Percentiles rank a stretch among this genome's conserved stretches.
Conservation (phyloP, 2,888 invertebrate species). For the Cryptocephalus moraei region DNA sequence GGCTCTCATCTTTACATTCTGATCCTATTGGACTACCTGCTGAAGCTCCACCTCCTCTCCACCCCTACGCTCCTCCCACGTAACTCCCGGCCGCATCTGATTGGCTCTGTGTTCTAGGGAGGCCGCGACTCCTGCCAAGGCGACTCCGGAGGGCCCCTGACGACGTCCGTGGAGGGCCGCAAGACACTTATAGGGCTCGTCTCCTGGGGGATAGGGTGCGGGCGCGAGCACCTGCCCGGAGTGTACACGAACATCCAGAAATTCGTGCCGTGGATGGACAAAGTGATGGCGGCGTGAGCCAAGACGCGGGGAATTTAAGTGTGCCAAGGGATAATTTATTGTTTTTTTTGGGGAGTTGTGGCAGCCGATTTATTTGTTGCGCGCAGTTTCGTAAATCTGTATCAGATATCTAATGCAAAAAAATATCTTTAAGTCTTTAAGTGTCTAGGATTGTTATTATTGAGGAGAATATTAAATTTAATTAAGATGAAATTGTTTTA, state of each 20-base stretch:
- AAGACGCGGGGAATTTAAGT: neutral
- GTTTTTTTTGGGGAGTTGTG: neutral
- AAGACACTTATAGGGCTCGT: conserved; percentile 81
- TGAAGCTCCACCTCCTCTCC: too few species aligned
- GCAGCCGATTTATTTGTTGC: too few species aligned
- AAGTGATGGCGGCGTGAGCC: conserved; percentile 49
- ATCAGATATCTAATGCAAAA: too few species aligned
- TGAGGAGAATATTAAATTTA: too few species aligned
- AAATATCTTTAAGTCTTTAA: too few species aligned
- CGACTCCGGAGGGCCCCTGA: conserved; percentile 82
- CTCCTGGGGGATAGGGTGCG: conserved; percentile 89
- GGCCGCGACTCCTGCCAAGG: conserved; percentile 67
- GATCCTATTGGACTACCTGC: too few species aligned
- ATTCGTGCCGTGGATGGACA: conserved; percentile 86
- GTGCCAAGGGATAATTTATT: neutral
- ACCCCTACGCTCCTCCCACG: too few species aligned
- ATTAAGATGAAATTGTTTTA: too few species aligned
- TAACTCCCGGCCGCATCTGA: too few species aligned
- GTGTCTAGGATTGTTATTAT: too few species aligned
- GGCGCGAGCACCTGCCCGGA: conserved; percentile 79
- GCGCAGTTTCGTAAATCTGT: too few species aligned
- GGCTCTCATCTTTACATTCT: too few species aligned
- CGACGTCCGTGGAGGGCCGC: conserved; percentile 72
- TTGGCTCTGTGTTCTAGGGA: conserved; percentile 38
- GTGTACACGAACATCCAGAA: conserved; percentile 89